Evolutionary conservation across 2,113 vertebrate species (phyloP), one percentile per base, ranked within the genome.

Genomic region (Dasypus novemcinctus): DNA sequence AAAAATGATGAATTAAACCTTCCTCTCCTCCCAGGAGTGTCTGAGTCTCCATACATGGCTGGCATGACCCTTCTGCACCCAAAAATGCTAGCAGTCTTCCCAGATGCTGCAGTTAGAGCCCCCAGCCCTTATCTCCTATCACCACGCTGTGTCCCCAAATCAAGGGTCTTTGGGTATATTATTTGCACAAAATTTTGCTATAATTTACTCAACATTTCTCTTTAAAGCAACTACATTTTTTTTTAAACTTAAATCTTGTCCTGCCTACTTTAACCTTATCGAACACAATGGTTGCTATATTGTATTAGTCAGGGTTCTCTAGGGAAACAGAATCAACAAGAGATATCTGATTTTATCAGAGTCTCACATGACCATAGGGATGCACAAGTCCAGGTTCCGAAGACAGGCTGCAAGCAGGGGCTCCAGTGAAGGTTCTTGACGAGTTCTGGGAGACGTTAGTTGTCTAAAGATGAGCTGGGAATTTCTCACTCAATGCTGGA

Each of bases 211-310:
- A 83, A n/a, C 17, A 12, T 86, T n/a, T 80, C 72, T 54, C 71
- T 80, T 83, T 64, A 63, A 88, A 92, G n/a, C 49, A 64, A 29
- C 41, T 52, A 21, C 15, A 38, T 49, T 18, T 63, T 85, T 95
- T 76, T n/a, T 49, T 49, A 9, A 49, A 41, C 64, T 74, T 69
- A 18, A 61, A 29, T 59, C 49, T 59, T 68, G 18, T 68, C 46
- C 75, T 25, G 15, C 29, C 38, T 72, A 57, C 54, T 75, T 89
- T 25, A 14, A 36, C 69, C 52, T 64, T 43, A 25, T 69, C 59
- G 49, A 63, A 38, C 90, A 68, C 41, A 64, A 59, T 72, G 86
- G 38, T 54, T 94, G 80, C 74, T 90, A 25, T n/a, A n/a, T n/a
- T n/a, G n/a, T n/a, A n/a, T n/a, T n/a, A n/a, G n/a, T n/a, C n/a